A percentile compares a stretch with the other conserved stretches of the same genome.
These are phyloP conservation scores for Ctenopoma kingsleyae DNA, from an alignment of 2,797 vertebrate genomes.

Conservation along the genomic window DNA sequence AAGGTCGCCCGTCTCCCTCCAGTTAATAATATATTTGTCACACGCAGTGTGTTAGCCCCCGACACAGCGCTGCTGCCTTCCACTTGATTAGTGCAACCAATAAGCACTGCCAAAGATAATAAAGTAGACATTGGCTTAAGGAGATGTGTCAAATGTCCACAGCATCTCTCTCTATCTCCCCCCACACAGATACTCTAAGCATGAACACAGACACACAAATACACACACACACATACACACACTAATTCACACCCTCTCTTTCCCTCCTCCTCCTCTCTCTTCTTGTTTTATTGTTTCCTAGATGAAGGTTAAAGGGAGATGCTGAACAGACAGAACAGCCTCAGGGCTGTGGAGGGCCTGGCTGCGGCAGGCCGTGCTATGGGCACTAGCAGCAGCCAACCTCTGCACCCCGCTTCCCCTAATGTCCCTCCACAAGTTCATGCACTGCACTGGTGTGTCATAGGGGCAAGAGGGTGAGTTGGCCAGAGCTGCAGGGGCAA, in stretches of 20 bases:
- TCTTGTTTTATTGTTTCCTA: slow-evolving; percentile 87
- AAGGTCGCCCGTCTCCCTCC: slow-evolving; percentile 85
- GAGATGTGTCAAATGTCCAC: slow-evolving; percentile 88
- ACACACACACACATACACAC: slow-evolving; percentile 13
- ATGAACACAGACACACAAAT: slow-evolving; percentile 36
- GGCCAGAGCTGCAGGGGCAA: slow-evolving; percentile 66
- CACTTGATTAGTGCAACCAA: slow-evolving; percentile 89
- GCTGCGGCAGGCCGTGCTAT: slow-evolving; percentile 53
- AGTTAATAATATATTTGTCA: slow-evolving; percentile 90
- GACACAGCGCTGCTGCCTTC: slow-evolving; percentile 79
- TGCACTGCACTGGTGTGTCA: slow-evolving; percentile 66
- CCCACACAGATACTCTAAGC: slow-evolving; percentile 48
- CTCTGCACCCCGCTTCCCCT: slow-evolving; percentile 25
- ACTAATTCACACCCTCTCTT: slow-evolving; percentile 57
- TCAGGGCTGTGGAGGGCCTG: slow-evolving; percentile 64
- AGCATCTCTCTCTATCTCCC: slow-evolving; percentile 70
- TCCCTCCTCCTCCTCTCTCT: slow-evolving; percentile 66
- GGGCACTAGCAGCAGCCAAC: slow-evolving; percentile 56
- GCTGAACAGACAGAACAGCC: slow-evolving; percentile 86
- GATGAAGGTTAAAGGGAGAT: slow-evolving; percentile 89
- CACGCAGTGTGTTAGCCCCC: slow-evolving; percentile 80
- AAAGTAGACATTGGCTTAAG: slow-evolving; percentile 88
- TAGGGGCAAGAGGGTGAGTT: slow-evolving; percentile 69
- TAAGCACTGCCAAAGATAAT: slow-evolving; percentile 89
- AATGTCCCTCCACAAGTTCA: slow-evolving; percentile 45